A percentile compares a stretch with the other conserved stretches of the same genome.
These are phyloP conservation scores for Rhipidura dahli DNA, from an alignment of 2,113 vertebrate species.

Conservation along the genomic window DNA sequence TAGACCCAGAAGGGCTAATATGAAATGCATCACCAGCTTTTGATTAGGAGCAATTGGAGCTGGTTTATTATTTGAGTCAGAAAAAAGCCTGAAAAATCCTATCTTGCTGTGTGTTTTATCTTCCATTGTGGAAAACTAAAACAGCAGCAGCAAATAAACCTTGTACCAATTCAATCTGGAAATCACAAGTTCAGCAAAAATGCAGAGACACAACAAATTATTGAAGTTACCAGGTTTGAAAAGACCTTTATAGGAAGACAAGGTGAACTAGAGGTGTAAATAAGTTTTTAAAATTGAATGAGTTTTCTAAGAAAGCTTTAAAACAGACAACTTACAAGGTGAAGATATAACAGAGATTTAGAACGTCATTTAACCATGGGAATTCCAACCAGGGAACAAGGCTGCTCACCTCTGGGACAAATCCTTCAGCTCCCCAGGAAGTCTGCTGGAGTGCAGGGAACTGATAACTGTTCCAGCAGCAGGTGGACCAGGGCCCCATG, in stretches of 20 bases:
- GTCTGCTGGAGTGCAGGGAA: background rate
- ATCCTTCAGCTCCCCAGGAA: background rate
- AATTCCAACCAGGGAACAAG: background rate
- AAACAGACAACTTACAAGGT: background rate
- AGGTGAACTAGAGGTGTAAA: constrained; percentile 47
- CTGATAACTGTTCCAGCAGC: background rate
- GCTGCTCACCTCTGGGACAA: background rate
- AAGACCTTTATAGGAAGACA: constrained; percentile 33
- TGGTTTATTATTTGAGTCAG: constrained; percentile 9
- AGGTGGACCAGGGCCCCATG: background rate
- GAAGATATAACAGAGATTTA: background rate
- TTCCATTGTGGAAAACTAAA: background rate
- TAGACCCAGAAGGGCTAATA: background rate
- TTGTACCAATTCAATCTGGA: constrained; percentile 24
- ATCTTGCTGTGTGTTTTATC: background rate
- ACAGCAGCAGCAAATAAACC: constrained; percentile 35
- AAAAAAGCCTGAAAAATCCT: background rate
- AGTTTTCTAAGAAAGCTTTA: constrained; percentile 20
- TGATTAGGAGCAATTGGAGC: background rate
- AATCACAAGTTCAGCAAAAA: constrained; percentile 58
- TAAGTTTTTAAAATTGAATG: constrained; percentile 36
- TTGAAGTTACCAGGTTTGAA: constrained; percentile 20
- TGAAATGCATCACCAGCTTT: background rate
- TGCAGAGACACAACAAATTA: constrained; percentile 22
- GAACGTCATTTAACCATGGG: background rate